phyloP scores from a whole-genome alignment of 1,140 invertebrate species.

The Penaeus japonicus region DNA sequence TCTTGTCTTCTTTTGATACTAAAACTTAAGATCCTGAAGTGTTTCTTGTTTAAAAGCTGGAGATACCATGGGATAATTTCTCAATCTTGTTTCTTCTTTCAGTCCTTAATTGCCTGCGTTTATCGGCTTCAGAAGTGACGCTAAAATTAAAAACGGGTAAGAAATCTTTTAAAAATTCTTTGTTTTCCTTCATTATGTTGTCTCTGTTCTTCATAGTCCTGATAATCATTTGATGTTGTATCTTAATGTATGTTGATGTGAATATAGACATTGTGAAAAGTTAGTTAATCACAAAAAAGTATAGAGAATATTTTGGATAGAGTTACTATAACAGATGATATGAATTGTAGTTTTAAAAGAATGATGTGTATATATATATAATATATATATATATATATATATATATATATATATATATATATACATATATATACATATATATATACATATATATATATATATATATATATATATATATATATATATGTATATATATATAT shows the following conservation, averaged over 20 bases:
- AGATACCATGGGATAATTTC: neutral
- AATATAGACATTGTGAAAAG: no score
- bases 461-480: no score
- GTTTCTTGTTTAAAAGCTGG: neutral
- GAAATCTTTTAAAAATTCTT: conserved; percentile 60
- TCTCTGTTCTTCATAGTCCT: neutral
- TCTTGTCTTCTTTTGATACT: no score
- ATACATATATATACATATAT: no score
- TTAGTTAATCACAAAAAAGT: no score
- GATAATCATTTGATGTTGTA: neutral
- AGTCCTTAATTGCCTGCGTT: conserved; percentile 90
- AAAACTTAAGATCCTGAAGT: no score
- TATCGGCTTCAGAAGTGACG: conserved; percentile 85
- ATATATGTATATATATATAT: no score
- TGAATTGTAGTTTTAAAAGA: neutral
- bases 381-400: no score
- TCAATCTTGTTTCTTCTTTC: conserved; percentile 67
- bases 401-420: no score
- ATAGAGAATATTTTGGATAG: no score
- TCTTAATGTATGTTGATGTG: no score
- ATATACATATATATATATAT: no score
- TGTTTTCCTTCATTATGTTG: conserved; percentile 36
- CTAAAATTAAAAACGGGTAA: conserved; percentile 88
- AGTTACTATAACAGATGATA: neutral
- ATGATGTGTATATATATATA: neutral